These are phyloP conservation scores for Terrapene triunguis DNA, from an alignment of 2,113 vertebrate genomes.

Conservation along the genomic window DNA sequence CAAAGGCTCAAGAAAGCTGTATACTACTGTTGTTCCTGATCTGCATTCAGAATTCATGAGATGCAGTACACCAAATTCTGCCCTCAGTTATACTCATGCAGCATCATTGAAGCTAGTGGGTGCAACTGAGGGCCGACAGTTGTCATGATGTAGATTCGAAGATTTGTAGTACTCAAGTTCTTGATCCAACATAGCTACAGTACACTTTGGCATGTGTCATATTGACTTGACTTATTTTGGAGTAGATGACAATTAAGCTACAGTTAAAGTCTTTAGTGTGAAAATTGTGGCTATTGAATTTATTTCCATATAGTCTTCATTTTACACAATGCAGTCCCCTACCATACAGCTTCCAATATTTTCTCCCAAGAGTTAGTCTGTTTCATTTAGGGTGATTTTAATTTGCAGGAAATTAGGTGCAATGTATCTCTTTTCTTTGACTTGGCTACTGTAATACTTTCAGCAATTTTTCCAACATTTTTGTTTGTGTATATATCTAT, in stretches of 20 bases:
- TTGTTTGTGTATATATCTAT: not conserved
- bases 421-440: not conserved
- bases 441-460: not conserved
- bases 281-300: not conserved
- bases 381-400: not conserved
- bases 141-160: not conserved
- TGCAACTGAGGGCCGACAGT: not conserved
- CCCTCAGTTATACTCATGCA: not conserved
- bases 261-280: not conserved
- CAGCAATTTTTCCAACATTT: not conserved
- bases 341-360: not conserved
- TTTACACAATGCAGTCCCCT: not conserved
- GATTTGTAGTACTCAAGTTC: not conserved
- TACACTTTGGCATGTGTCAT: not conserved
- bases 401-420: not conserved
- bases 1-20: not conserved
- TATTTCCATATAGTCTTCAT: not conserved
- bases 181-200: not conserved
- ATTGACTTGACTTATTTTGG: not conserved
- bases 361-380: not conserved
- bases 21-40: accelerated
- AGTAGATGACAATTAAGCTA: not conserved
- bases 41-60: not conserved
- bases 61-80: not conserved
- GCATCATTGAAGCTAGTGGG: not conserved